Evolutionary conservation across 2,797 vertebrate genomes (phyloP).

Genomic region (Propithecus deckenii): DNA sequence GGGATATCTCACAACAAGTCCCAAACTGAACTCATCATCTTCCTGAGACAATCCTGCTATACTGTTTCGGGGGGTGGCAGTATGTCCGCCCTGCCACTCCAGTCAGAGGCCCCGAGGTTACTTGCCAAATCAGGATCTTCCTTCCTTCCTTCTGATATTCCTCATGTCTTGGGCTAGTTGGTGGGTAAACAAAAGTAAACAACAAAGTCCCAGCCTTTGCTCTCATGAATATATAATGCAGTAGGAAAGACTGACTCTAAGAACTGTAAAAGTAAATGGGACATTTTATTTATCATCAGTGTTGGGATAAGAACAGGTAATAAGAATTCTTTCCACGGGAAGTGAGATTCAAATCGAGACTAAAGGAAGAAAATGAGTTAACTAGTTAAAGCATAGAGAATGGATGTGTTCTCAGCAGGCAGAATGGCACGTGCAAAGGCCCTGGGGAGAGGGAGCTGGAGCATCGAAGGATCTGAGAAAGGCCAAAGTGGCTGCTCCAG

Average conservation of each 20-base stretch:
- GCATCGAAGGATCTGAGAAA: background rate
- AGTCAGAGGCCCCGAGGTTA: background rate
- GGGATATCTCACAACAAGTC: background rate
- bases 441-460: background rate
- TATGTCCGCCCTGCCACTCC: no score
- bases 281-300: background rate
- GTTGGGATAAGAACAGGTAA: background rate
- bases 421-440: background rate
- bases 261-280: background rate
- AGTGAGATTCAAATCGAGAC: background rate
- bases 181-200: background rate
- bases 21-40: background rate
- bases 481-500: background rate
- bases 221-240: background rate
- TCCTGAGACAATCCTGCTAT: no score
- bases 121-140: background rate
- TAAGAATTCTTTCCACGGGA: background rate
- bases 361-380: background rate
- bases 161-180: background rate
- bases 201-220: background rate
- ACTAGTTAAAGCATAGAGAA: background rate
- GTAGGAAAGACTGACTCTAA: background rate
- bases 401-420: background rate
- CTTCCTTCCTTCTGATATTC: background rate
- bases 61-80: background rate